Evolutionary conservation across 1,140 invertebrate genomes (phyloP).

Genomic region (Uloborus diversus): DNA sequence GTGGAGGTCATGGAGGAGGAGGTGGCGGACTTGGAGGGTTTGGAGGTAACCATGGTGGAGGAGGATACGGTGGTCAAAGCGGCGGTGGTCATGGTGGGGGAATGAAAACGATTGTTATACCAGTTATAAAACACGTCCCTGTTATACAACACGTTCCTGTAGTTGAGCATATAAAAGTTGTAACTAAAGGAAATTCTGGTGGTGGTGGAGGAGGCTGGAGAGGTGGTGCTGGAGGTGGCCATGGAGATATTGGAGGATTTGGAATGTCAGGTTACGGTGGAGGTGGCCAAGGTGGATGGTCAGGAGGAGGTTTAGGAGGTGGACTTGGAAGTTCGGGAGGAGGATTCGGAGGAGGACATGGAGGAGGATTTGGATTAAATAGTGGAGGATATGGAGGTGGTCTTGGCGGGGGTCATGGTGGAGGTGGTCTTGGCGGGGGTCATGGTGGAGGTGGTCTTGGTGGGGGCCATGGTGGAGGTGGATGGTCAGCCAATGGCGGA

Average conservation of each 20-base stretch:
- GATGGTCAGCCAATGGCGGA: slow-evolving; percentile 2
- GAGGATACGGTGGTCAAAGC: not conserved
- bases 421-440: not conserved
- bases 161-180: slow-evolving; percentile 36
- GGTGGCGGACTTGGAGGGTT: not conserved
- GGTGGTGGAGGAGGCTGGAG: not conserved
- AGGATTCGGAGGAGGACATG: not conserved
- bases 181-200: not conserved
- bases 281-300: not conserved
- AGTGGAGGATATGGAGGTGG: not conserved
- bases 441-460: not conserved
- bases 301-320: not conserved
- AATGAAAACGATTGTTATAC: slow-evolving; percentile 20
- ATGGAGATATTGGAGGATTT: no score
- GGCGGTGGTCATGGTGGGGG: not conserved
- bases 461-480: not conserved
- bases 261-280: no score
- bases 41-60: not conserved
- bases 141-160: slow-evolving; percentile 30
- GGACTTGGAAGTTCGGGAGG: not conserved
- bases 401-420: not conserved
- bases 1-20: not conserved
- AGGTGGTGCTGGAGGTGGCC: not conserved
- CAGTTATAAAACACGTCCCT: slow-evolving; percentile 30
- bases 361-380: not conserved